A percentile compares a stretch with the other conserved stretches of the same genome.
phyloP scores from a whole-genome alignment of 2,113 vertebrate genomes.

The Chelonoidis abingdonii region DNA sequence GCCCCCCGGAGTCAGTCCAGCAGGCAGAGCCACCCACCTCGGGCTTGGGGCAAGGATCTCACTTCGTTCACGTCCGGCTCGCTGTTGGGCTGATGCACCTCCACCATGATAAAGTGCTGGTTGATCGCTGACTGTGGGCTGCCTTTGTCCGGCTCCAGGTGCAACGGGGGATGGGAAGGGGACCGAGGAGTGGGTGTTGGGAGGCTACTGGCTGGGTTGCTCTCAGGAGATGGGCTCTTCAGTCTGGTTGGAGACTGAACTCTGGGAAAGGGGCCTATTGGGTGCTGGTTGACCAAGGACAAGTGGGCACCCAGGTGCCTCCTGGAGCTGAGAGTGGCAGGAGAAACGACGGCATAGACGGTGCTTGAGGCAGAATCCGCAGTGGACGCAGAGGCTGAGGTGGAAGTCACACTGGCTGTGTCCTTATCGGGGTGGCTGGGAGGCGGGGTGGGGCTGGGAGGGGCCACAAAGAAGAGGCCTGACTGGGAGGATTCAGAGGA shows the following conservation, averaged over 20 bases:
- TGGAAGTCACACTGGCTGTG: conserved; percentile 49
- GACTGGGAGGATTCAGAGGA: conserved; percentile 89
- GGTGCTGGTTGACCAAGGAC: conserved; percentile 83
- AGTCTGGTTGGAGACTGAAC: conserved; percentile 88
- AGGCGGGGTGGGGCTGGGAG: conserved; percentile 70
- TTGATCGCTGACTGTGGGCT: conserved; percentile 69
- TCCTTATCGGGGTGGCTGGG: conserved; percentile 53
- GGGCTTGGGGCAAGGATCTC: conserved; percentile 89
- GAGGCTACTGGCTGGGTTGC: conserved; percentile 5
- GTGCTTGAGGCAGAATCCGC: conserved; percentile 67
- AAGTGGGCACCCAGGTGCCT: conserved; percentile 81
- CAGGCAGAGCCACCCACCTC: conserved; percentile 82
- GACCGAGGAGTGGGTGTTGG: background rate
- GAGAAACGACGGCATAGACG: conserved; percentile 77
- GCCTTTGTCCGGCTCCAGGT: conserved; percentile 66
- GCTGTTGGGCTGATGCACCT: conserved; percentile 93
- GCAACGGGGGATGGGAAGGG: conserved; percentile 11
- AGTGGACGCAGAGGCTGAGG: background rate
- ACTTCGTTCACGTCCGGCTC: conserved; percentile 97
- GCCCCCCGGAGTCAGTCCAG: background rate
- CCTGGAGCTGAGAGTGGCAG: conserved; percentile 55
- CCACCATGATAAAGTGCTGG: conserved; percentile 95
- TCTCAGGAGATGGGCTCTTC: conserved; percentile 57
- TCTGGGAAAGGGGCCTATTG: conserved; percentile 93
- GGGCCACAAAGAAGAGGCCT: conserved; percentile 88